Conservation (phyloP, 1,140 invertebrate species). For the Zaprionus tsacasi region DNA sequence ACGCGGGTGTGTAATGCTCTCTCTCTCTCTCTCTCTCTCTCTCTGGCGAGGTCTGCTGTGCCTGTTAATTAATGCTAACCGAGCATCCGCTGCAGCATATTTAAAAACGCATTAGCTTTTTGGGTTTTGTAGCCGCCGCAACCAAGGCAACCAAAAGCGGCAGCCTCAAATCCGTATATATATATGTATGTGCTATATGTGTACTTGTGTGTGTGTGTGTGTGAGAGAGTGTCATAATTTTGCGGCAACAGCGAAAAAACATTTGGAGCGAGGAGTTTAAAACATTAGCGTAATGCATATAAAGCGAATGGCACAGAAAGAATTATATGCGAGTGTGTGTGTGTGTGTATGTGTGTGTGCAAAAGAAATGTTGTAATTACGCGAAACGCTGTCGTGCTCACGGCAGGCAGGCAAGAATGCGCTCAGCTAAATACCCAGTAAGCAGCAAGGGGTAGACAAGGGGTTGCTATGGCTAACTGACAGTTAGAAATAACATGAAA, state of each 20-base stretch:
- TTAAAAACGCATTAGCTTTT: conserved; percentile 78
- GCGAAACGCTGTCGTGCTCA: conserved; percentile 9
- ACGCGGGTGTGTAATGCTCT: background rate
- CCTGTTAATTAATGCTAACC: conserved; percentile 74
- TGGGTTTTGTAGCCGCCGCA: conserved; percentile 47
- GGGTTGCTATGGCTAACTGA: background rate
- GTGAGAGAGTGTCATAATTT: conserved; percentile 9
- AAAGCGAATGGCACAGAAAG: conserved; percentile 22
- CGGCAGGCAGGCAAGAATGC: background rate
- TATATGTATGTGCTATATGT: background rate
- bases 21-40: background rate
- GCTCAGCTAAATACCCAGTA: background rate
- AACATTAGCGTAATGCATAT: conserved; percentile 45
- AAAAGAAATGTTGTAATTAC: conserved; percentile 65
- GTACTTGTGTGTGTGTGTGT: background rate
- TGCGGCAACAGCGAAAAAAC: conserved; percentile 24
- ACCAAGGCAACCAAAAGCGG: conserved; percentile 19
- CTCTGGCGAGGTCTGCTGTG: conserved; percentile 29
- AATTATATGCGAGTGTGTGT: conserved; percentile 45
- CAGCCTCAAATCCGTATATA: conserved; percentile 16
- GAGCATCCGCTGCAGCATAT: conserved; percentile 73
- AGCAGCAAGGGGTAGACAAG: background rate
- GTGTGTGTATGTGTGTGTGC: conserved; percentile 35
- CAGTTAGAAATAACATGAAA: too few species aligned
- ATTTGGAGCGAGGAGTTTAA: conserved; percentile 34